Base-by-base conservation (phyloP, 2,888 invertebrate genomes). In the Priocnemis perturbator region DNA sequence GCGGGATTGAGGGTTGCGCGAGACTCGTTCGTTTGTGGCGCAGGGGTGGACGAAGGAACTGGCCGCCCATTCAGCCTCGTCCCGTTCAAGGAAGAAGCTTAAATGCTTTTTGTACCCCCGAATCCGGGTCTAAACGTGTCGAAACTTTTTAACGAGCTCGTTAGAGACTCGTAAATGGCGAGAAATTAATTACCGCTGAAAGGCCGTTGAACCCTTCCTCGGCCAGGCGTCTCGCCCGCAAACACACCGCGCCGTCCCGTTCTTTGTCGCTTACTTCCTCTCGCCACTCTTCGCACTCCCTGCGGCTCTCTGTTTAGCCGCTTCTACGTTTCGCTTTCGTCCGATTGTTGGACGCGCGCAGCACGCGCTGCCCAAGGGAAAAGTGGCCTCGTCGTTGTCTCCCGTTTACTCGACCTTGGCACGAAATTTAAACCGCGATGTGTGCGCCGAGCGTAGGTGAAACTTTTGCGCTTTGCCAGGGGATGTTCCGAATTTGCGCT, bases 141-240 rank as follows among this genome's bases (percentile, higher is more conserved):
- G 75, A 80, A 85, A 85, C 78, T 85, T 80, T 85, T 85, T 83
- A 85, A 85, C 85, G 83, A 85, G 78, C 81, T 83, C 78, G 81
- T 84, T 83, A 83, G 72, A 66, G 45, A 71, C 47, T 58, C 69
- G 58, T 67, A 70, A 71, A 76, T 67, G 71, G 67, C 67, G 72
- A 64, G 68, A 77, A 77, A 79, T 83, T 82, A 83, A 83, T 82
- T 83, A 78, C 72, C 75, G 37, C 58, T 53, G 67, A 72, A 79
- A 71, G 63, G 60, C 63, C 62, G 63, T 23, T 37, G 37, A 37
- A 37, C 37, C 14, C 58, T 61, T 52, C 50, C n/a, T 50, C 53
- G 37, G 2, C 26, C 26, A 44, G 44, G 53, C 58, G 44, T 47
- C 7, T 37, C 37, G 37, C 37, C 37, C 11, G 11, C 60, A 52